These are phyloP conservation scores for Sebastes taczanowskii DNA, from an alignment of 2,797 vertebrate species.

Conservation along the genomic window DNA sequence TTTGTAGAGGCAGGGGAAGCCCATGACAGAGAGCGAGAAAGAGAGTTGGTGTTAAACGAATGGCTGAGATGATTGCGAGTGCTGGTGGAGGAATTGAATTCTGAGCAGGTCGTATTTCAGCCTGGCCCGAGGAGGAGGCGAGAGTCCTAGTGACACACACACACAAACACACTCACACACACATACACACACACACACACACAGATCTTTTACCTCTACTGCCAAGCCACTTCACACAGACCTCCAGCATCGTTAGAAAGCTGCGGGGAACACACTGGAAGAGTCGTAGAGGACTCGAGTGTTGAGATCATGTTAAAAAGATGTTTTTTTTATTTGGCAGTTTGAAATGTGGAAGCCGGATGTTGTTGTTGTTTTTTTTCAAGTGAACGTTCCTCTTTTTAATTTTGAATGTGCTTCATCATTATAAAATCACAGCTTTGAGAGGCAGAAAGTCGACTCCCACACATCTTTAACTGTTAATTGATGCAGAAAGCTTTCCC, in stretches of 20 bases:
- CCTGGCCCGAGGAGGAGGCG: neutral
- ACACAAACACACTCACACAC: neutral
- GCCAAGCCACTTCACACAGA: neutral
- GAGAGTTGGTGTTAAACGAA: constrained; percentile 54
- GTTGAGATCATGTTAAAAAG: neutral
- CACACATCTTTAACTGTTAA: neutral
- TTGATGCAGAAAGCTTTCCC: neutral
- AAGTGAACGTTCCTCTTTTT: neutral
- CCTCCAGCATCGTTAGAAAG: constrained; percentile 15
- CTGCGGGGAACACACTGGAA: neutral
- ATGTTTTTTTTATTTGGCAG: neutral
- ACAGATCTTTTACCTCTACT: neutral
- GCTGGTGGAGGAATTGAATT: constrained; percentile 61
- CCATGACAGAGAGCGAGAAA: constrained; percentile 24
- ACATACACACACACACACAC: neutral
- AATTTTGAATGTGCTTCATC: neutral
- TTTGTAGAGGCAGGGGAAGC: constrained; percentile 15
- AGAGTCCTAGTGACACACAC: neutral
- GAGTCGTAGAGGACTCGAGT: neutral
- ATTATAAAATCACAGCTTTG: neutral
- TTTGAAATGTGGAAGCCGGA: neutral
- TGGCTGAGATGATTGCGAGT: constrained; percentile 67
- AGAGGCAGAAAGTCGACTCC: neutral
- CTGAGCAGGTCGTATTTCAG: constrained; percentile 69
- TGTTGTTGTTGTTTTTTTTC: neutral